These are phyloP conservation scores for Dichetophora obliterata DNA, from an alignment of 2,888 invertebrate species.

Conservation along the genomic window DNA sequence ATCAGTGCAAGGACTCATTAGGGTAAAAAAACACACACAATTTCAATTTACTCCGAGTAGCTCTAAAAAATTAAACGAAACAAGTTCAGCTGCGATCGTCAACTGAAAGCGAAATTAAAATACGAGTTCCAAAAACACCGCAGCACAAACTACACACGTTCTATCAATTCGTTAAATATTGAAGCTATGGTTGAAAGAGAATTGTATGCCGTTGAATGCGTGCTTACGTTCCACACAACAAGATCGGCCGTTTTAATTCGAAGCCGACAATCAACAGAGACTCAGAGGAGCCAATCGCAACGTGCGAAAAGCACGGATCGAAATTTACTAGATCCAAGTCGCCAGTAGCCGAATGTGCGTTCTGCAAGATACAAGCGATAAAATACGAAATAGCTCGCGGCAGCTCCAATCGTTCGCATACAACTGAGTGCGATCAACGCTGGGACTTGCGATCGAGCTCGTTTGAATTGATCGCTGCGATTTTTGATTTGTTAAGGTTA, in stretches of 20 bases:
- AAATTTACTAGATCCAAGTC: conserved; percentile 41
- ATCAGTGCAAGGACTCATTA: neutral
- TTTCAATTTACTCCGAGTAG: conserved; percentile 33
- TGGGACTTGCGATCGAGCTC: conserved; percentile 18
- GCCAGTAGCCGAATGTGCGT: neutral
- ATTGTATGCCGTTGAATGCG: conserved; percentile 23
- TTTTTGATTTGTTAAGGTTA: too few relatives aligned
- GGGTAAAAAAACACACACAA: conserved; percentile 14
- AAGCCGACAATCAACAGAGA: conserved; percentile 15
- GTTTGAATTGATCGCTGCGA: neutral
- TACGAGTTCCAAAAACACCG: conserved; percentile 32
- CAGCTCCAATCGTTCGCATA: conserved; percentile 33
- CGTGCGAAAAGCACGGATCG: conserved; percentile 42
- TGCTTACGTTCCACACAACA: conserved; percentile 38
- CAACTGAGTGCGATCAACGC: conserved; percentile 56
- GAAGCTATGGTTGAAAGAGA: conserved; percentile 16
- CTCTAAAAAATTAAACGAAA: conserved; percentile 52
- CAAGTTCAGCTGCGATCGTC: conserved; percentile 63
- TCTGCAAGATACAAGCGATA: neutral
- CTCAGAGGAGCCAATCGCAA: conserved; percentile 44
- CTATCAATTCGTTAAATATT: conserved; percentile 15
- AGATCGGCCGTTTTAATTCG: neutral
- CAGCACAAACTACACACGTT: conserved; percentile 30
- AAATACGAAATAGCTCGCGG: conserved; percentile 41
- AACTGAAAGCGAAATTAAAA: conserved; percentile 65